Evolutionary conservation across 2,797 vertebrate genomes (phyloP).

Genomic region (Tamandua tetradactyla): DNA sequence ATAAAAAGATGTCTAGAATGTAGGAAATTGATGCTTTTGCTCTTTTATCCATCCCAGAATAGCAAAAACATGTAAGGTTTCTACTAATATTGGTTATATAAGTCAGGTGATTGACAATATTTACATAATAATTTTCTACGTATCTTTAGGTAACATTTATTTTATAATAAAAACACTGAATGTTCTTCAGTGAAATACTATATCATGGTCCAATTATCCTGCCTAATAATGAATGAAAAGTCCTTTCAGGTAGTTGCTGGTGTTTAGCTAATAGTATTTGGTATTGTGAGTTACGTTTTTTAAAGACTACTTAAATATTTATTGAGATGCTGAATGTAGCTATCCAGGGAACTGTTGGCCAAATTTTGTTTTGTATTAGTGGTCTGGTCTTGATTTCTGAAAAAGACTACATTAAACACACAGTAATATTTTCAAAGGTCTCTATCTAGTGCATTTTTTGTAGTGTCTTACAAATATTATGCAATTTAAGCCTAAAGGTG

Average conservation of each 20-base stretch:
- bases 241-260: neutral
- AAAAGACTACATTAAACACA: neutral
- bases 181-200: neutral
- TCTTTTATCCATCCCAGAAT: neutral
- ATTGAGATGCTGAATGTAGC: neutral
- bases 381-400: neutral
- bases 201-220: neutral
- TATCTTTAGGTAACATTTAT: neutral
- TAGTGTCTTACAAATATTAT: constrained; percentile 18
- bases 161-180: constrained; percentile 15
- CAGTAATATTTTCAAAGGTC: constrained; percentile 15
- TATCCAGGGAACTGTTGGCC: neutral
- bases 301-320: neutral
- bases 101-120: neutral
- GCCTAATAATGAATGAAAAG: neutral
- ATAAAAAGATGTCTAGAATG: neutral
- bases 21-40: neutral
- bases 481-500: neutral
- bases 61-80: neutral
- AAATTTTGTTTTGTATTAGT: constrained; percentile 9
- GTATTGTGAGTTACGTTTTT: neutral
- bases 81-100: neutral
- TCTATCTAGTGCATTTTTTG: constrained; percentile 11
- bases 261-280: neutral
- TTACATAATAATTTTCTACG: neutral